Evolutionary conservation across 2,797 vertebrate species (phyloP).

Genomic region (Eospalax fontanierii): DNA sequence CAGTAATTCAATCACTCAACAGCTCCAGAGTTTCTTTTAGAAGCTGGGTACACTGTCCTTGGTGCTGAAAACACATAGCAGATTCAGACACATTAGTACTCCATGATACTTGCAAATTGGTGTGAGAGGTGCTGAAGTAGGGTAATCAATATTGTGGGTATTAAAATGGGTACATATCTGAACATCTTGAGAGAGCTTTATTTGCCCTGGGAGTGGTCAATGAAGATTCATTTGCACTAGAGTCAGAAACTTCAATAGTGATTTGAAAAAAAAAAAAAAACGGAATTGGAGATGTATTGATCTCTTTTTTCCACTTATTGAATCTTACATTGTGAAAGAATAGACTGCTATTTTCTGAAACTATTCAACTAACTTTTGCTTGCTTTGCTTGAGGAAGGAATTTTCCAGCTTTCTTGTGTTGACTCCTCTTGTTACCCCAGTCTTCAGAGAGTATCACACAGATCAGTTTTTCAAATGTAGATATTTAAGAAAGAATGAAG

Average conservation of each 20-base stretch:
- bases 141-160: background rate
- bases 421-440: background rate
- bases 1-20: background rate
- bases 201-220: background rate
- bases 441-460: background rate
- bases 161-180: background rate
- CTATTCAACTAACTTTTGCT: background rate
- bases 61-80: background rate
- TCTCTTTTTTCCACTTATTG: background rate
- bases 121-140: background rate
- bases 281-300: background rate
- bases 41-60: background rate
- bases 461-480: background rate
- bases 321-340: background rate
- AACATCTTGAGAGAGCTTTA: background rate
- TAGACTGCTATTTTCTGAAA: background rate
- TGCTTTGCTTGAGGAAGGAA: background rate
- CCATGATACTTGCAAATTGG: background rate
- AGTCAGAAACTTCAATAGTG: background rate
- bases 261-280: conserved; percentile 39
- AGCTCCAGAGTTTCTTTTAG: background rate
- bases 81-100: background rate
- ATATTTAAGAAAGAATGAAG: conserved; percentile 27
- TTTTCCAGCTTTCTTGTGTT: background rate
- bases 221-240: conserved; percentile 5